Conservation (phyloP, 2,797 vertebrate species). For the Sebastes variabilis region DNA sequence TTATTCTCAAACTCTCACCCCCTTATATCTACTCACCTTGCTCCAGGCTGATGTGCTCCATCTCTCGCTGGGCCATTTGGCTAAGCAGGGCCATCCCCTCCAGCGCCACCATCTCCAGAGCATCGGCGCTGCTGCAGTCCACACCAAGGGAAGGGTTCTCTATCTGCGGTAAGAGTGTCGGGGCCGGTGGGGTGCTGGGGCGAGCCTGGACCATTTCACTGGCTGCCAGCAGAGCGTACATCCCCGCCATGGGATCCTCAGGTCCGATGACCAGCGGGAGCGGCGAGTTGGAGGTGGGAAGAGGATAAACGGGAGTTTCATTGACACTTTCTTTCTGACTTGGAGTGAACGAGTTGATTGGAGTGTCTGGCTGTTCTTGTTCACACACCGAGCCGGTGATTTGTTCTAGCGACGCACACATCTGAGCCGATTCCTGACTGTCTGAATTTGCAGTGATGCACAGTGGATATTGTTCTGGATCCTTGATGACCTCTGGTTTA, state of each 20-base stretch:
- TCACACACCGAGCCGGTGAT: conserved; percentile 15
- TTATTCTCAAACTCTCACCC: neutral
- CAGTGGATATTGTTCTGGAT: conserved; percentile 68
- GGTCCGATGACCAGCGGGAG: conserved; percentile 59
- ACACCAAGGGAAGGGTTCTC: conserved; percentile 52
- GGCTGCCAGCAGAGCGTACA: conserved; percentile 91
- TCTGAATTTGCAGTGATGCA: conserved; percentile 40
- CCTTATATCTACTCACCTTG: conserved; percentile 49
- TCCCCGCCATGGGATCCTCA: conserved; percentile 93
- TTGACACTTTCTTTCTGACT: conserved; percentile 60
- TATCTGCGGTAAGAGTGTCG: conserved; percentile 52
- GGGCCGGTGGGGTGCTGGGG: conserved; percentile 60
- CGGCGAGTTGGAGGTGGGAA: conserved; percentile 44
- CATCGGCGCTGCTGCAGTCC: conserved; percentile 67
- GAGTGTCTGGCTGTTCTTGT: conserved; percentile 32
- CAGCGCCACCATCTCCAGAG: conserved; percentile 88
- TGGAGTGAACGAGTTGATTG: neutral
- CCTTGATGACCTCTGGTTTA: conserved; percentile 62
- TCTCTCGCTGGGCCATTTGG: conserved; percentile 91
- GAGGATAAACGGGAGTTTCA: conserved; percentile 53
- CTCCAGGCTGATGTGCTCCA: conserved; percentile 78
- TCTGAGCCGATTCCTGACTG: conserved; percentile 10
- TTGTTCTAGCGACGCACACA: conserved; percentile 20
- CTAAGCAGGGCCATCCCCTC: conserved; percentile 96
- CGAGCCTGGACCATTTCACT: conserved; percentile 90